phyloP scores from a whole-genome alignment of 2,797 vertebrate genomes.

The Danionella dracula region DNA sequence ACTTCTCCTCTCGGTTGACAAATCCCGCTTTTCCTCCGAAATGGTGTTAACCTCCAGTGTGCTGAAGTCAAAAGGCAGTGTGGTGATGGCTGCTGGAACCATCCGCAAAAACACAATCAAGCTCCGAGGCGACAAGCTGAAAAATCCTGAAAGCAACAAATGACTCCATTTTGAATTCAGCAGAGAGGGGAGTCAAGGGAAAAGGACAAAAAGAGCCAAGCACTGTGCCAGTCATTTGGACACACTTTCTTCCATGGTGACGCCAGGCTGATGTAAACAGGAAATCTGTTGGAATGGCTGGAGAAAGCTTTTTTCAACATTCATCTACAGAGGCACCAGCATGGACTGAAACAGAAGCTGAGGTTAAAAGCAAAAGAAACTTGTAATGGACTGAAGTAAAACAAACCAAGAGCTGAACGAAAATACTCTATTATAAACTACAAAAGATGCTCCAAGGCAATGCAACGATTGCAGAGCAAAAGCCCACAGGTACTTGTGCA shows the following conservation, averaged over 20 bases:
- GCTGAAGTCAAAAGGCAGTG: constrained; percentile 24
- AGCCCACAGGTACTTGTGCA: background rate
- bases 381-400: constrained; percentile 1
- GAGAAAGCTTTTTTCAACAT: constrained; percentile 26
- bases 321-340: background rate
- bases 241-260: constrained; percentile 27
- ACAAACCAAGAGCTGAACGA: constrained; percentile 5
- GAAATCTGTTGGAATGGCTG: constrained; percentile 36
- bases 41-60: constrained; percentile 35
- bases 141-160: constrained; percentile 23
- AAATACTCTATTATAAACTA: constrained; percentile 8
- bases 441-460: constrained; percentile 17
- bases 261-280: constrained; percentile 37
- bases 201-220: constrained; percentile 16
- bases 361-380: constrained; percentile 7
- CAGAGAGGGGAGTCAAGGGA: background rate
- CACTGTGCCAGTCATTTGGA: constrained; percentile 27
- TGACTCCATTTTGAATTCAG: constrained; percentile 7
- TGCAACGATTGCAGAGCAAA: background rate
- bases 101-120: constrained; percentile 15
- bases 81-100: background rate
- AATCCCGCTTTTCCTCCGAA: constrained; percentile 20
- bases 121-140: constrained; percentile 10
- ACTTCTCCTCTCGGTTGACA: constrained; percentile 11
- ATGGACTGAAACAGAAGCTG: background rate